A percentile compares a stretch with the other conserved stretches of the same genome.
Conservation (phyloP, 2,888 invertebrate genomes). For the Cerastis leucographa region DNA sequence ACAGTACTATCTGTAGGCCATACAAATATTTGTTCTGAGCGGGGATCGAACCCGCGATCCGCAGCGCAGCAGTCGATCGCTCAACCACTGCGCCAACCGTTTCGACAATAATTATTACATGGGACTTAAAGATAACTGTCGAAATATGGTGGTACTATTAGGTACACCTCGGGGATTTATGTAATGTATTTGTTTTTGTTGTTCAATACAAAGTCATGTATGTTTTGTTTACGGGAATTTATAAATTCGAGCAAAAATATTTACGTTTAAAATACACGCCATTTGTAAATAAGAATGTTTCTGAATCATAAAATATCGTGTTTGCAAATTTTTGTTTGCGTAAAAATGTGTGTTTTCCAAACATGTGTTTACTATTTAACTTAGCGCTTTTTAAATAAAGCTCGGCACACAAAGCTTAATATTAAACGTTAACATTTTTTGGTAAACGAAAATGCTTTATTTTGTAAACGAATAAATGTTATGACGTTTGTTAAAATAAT, state of each 20-base stretch:
- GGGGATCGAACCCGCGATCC: too few relatives aligned
- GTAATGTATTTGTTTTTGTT: neutral
- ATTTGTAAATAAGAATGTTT: constrained; percentile 25
- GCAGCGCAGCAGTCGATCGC: too few relatives aligned
- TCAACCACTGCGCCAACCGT: too few relatives aligned
- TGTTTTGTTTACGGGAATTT: neutral
- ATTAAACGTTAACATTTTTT: constrained; percentile 15
- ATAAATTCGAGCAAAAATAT: constrained; percentile 5
- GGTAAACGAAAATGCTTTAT: neutral
- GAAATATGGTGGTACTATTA: too few relatives aligned
- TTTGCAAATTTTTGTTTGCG: constrained; percentile 24
- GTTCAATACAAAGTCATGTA: neutral
- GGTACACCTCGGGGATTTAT: too few relatives aligned
- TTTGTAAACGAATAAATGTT: neutral
- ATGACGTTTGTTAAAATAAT: neutral
- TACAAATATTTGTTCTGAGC: too few relatives aligned
- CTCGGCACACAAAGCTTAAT: constrained; percentile 16
- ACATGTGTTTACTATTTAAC: constrained; percentile 26
- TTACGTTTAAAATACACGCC: constrained; percentile 7
- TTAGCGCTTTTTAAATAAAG: constrained; percentile 32
- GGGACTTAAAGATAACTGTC: too few relatives aligned
- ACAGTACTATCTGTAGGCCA: too few relatives aligned
- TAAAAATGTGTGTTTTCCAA: constrained; percentile 12
- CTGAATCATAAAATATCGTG: constrained; percentile 4
- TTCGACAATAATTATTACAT: too few relatives aligned